Evolutionary conservation across 1,140 invertebrate genomes (phyloP), one percentile per base, ranked within the genome.

Genomic region (Drosophila lacteicornis): DNA sequence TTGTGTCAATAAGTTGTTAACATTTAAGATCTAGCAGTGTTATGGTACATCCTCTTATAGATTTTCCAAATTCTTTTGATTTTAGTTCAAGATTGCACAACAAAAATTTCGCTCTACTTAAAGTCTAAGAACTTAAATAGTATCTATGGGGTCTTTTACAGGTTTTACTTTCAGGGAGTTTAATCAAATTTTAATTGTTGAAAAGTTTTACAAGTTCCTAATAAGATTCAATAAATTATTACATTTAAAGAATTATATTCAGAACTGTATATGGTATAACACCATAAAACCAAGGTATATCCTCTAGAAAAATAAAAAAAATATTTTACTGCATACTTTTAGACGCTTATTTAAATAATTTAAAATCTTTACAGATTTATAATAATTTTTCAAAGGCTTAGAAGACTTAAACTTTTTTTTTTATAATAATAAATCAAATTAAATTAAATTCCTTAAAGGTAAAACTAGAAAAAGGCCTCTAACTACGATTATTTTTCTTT

Each of bases 71-170:
- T 59, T 50, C 11, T 51, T 73, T 73, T 73, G 66, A 73, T 73
- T 71, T 73, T 40, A 19, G 17, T 59, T 70, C 45, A 40, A 71
- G 53, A 80, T 74, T 79, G 75, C 68, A 74, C 74, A 75, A 57
- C 50, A 74, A 51, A 76, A 49, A 60, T 73, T 73, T 73, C 9
- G 22, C 9, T 51, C 61, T 66, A 74, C 75, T 61, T 73, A 79
- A 15, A 42, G 5, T 45, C 69, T 80, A 74, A 30, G 13, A 75
- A 57, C 38, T 45, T 51, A 76, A 76, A 19, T 43, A 38, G 12
- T 38, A 74, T 71, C 3, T 45, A 15, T 25, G 11, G 11, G 36
- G 43, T 2, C 30, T 46, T n/a, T 19, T 17, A 12, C 22, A 7
- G 15, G 13, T 38, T 22, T 58, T 22, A 61, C 30, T 27, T 36